These are phyloP conservation scores for Trissolcus japonicus DNA, from an alignment of 2,888 invertebrate species.

Conservation along the genomic window DNA sequence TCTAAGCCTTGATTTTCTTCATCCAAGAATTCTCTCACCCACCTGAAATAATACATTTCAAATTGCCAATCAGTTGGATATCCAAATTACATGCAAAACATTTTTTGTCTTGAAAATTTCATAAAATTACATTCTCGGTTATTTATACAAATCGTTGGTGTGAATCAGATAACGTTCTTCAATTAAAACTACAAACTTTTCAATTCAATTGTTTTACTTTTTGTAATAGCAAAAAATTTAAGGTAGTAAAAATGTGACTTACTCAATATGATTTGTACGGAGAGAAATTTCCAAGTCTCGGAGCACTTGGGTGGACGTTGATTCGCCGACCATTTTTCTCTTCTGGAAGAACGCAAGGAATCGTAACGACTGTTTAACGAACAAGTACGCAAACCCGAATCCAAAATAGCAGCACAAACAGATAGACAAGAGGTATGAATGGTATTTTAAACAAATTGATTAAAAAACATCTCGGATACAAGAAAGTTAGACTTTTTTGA, in stretches of 20 bases:
- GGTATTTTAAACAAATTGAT: neutral
- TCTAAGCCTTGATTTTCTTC: conserved; percentile 97
- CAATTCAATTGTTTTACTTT: no score
- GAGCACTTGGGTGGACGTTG: conserved; percentile 98
- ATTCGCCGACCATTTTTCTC: conserved; percentile 96
- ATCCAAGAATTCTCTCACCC: conserved; percentile 98
- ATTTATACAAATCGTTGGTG: no score
- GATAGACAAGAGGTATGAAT: conserved; percentile 12
- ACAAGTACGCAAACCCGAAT: conserved; percentile 47
- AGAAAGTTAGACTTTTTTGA: conserved; percentile 29
- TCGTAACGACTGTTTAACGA: conserved; percentile 73
- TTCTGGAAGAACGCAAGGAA: conserved; percentile 86
- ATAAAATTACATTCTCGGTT: no score
- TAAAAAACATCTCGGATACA: neutral
- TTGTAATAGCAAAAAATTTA: neutral
- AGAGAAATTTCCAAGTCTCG: conserved; percentile 98
- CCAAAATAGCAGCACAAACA: conserved; percentile 52
- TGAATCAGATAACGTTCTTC: no score
- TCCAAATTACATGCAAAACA: neutral
- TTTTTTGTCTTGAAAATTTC: neutral
- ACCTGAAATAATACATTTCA: conserved; percentile 80
- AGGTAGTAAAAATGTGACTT: conserved; percentile 75
- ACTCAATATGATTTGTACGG: conserved; percentile 99
- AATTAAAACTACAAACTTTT: neutral
- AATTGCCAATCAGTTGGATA: conserved; percentile 25